Evolutionary conservation across 2,888 invertebrate genomes (phyloP), one percentile per base, ranked within the genome.

Genomic region (Mactromeris polynyma): DNA sequence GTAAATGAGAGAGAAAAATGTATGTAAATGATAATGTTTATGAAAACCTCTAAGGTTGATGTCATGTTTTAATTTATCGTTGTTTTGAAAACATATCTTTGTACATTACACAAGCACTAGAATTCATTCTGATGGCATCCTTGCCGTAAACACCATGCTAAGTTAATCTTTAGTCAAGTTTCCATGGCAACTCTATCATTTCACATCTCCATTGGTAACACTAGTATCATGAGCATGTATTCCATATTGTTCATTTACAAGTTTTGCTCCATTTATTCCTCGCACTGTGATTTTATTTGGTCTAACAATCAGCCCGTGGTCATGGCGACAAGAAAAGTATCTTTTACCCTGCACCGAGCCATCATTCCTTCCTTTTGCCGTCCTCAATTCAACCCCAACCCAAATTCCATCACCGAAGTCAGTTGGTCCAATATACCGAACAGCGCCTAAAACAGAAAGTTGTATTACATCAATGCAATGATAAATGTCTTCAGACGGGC

Each of bases 331-430:
- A 7, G 94, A 93, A 92, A 97, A 97, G 91, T 96, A 97, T 9
- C 96, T 93, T 86, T 93, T 95, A 36, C 96, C 96, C 80, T 96
- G 95, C 3, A 97, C 96, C n/a, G 93, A 92, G 9, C 97, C 97
- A 86, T 97, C 96, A 89, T 97, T 96, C 91, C 96, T 96, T 80
- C 97, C 97, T 87, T 96, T 96, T 2, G 97, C 94, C 38, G 96
- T 95, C 58, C 97, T 93, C 80, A 97, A 94, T 93, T 97, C 97
- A 31, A 97, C 96, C 6, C 97, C 97, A 19, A 97, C 95, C 97
- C 97, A 97, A 14, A 96, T 94, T 4, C 97, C 97, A 36, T 97
- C 97, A n/a, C 97, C 97, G 93, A 97, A 97, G 54, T 97, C 97
- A 31, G 97, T 97, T 6, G 96, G 95, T 79, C 97, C 97, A 85